Conservation (phyloP, 2,888 invertebrate genomes). For the Lasioglossum calceatum region DNA sequence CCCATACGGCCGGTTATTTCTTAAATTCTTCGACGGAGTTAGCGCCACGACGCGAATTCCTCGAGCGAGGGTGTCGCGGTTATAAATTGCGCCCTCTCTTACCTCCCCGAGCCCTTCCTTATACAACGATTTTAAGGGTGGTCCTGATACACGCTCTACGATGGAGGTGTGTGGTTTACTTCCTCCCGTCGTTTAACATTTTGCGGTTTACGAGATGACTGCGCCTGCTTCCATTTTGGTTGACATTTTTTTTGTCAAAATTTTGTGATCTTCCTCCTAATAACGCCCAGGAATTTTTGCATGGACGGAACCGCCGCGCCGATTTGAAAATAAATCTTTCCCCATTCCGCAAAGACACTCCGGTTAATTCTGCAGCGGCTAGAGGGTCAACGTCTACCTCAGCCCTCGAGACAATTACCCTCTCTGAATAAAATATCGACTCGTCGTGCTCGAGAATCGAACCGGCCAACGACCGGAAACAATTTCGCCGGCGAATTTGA, state of each 20-base stretch:
- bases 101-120: background rate
- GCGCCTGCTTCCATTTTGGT: background rate
- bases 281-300: background rate
- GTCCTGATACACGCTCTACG: background rate
- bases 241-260: background rate
- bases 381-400: constrained; percentile 2
- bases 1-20: constrained; percentile 21
- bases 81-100: constrained; percentile 16
- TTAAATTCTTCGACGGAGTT: constrained; percentile 38
- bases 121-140: background rate
- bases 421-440: constrained; percentile 26
- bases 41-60: constrained; percentile 19
- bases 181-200: background rate
- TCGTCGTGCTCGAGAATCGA: constrained; percentile 2
- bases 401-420: constrained; percentile 9
- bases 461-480: background rate
- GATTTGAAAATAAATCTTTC: background rate
- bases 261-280: too few relatives aligned
- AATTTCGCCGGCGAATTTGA: background rate
- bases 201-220: background rate
- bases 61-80: constrained; percentile 16
- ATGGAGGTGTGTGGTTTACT: background rate
- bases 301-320: background rate
- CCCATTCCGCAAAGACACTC: background rate
- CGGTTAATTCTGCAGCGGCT: background rate